phyloP scores from a whole-genome alignment of 2,797 vertebrate species.

The Xenopus petersii region DNA sequence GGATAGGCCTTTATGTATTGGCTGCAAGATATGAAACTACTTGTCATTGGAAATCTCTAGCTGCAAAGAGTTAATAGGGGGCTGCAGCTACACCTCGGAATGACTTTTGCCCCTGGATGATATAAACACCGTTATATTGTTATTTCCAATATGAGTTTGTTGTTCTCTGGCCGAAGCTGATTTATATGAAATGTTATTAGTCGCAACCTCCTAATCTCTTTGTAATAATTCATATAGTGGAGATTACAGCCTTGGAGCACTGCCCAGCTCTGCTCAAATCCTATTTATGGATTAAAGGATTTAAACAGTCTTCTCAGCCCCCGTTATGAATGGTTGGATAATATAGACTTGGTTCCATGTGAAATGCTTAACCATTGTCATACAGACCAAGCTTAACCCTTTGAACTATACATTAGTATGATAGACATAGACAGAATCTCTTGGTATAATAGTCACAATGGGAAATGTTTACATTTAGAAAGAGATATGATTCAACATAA shows the following conservation, averaged over 20 bases:
- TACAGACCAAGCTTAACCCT: slow-evolving; percentile 63
- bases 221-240: slow-evolving; percentile 80
- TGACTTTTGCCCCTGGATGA: slow-evolving; percentile 53
- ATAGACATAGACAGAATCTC: background rate
- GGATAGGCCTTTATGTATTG: too few species aligned
- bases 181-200: slow-evolving; percentile 83
- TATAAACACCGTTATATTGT: slow-evolving; percentile 76
- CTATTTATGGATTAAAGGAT: slow-evolving; percentile 86
- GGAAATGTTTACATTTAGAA: too few species aligned
- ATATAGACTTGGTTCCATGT: slow-evolving; percentile 75
- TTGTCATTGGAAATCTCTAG: background rate
- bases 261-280: slow-evolving; percentile 76
- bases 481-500: too few species aligned
- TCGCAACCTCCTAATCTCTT: slow-evolving; percentile 81
- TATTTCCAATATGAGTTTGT: slow-evolving; percentile 79
- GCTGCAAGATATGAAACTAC: too few species aligned
- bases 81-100: slow-evolving; percentile 6
- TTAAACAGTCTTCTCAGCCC: slow-evolving; percentile 74
- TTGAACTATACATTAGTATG: slow-evolving; percentile 8
- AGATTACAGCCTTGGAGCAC: slow-evolving; percentile 78
- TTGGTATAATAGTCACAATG: background rate
- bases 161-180: slow-evolving; percentile 78
- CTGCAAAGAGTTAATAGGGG: slow-evolving; percentile 9
- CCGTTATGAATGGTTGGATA: slow-evolving; percentile 74
- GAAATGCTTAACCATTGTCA: slow-evolving; percentile 71